Conservation (phyloP, 2,888 invertebrate genomes). For the Oscheius sp. region DNA sequence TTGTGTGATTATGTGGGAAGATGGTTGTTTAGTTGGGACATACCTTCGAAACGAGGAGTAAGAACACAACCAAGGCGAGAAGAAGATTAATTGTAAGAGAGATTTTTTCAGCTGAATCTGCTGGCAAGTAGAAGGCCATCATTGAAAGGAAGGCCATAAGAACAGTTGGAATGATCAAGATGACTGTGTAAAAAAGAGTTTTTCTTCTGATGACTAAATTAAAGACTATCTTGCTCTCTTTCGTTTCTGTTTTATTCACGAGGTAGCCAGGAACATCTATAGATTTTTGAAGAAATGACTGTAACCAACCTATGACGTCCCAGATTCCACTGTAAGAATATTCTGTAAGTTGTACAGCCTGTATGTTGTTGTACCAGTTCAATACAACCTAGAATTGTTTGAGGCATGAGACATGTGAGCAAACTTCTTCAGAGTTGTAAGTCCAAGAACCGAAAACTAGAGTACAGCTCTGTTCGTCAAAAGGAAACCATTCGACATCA, state of each 20-base stretch:
- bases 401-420: not conserved
- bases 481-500: constrained; percentile 62
- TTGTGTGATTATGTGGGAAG: not conserved
- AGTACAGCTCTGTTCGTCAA: constrained; percentile 66
- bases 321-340: constrained; percentile 97
- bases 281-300: not conserved
- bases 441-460: constrained; percentile 69
- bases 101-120: constrained; percentile 88
- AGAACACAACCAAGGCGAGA: constrained; percentile 98
- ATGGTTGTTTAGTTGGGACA: not conserved
- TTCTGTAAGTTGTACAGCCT: constrained; percentile 81
- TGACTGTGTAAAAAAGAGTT: constrained; percentile 98
- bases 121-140: constrained; percentile 92
- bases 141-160: constrained; percentile 94
- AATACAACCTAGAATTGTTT: constrained; percentile 75
- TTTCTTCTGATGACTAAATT: constrained; percentile 76
- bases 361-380: constrained; percentile 84
- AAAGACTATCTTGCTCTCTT: constrained; percentile 66
- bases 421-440: constrained; percentile 95
- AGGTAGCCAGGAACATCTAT: constrained; percentile 71
- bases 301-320: constrained; percentile 85
- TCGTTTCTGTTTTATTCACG: constrained; percentile 48
- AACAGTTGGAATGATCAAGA: constrained; percentile 92
- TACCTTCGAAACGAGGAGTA: constrained; percentile 90
- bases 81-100: constrained; percentile 85